phyloP scores from a whole-genome alignment of 2,797 vertebrate genomes.

The Enteromius trimaculatus region DNA sequence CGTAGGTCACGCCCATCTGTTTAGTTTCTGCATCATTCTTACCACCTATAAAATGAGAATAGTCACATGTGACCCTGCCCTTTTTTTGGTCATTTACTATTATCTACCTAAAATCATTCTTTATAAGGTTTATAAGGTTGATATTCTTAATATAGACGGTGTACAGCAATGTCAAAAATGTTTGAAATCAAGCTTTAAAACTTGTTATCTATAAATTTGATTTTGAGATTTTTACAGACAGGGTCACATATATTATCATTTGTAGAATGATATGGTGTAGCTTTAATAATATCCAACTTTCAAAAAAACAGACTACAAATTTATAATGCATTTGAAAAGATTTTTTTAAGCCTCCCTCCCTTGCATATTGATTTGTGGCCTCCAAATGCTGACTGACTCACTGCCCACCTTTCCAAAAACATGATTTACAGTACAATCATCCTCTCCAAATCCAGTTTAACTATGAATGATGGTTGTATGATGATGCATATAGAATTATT shows the following conservation, averaged over 20 bases:
- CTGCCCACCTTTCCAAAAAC: not conserved
- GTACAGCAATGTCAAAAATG: too few species aligned
- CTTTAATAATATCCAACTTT: not conserved
- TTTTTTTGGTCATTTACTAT: too few species aligned
- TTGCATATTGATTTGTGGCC: not conserved
- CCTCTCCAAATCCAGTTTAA: not conserved
- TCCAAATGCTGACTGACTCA: constrained; percentile 18
- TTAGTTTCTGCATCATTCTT: constrained; percentile 69
- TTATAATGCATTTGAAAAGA: not conserved
- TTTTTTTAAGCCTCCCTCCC: constrained; percentile 2
- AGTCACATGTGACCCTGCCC: not conserved
- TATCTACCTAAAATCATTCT: too few species aligned
- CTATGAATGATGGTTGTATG: not conserved
- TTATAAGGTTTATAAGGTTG: too few species aligned
- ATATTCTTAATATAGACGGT: too few species aligned
- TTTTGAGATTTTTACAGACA: too few species aligned
- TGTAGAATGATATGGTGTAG: not conserved
- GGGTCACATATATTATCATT: not conserved
- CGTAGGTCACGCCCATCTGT: constrained; percentile 73
- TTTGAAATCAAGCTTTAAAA: too few species aligned
- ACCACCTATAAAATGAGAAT: constrained; percentile 27
- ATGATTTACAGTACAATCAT: not conserved
- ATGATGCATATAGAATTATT: not conserved
- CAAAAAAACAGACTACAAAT: not conserved
- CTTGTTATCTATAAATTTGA: too few species aligned